Evolutionary conservation across 2,113 vertebrate genomes (phyloP).

Genomic region (Arenaria interpres): DNA sequence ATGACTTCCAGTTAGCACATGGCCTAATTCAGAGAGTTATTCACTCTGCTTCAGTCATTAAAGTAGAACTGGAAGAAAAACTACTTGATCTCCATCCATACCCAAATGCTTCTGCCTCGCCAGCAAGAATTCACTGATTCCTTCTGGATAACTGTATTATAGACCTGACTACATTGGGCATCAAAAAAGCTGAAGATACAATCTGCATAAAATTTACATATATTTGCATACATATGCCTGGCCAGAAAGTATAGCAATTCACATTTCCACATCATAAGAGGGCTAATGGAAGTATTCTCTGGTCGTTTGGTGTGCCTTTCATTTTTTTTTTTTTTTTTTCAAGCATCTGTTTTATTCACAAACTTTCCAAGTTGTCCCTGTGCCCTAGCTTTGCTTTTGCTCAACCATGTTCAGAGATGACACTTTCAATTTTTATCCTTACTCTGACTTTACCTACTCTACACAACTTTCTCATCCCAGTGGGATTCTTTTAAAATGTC

Average conservation of each 20-base stretch:
- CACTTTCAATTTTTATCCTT: neutral
- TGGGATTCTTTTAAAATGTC: neutral
- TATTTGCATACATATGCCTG: conserved; percentile 51
- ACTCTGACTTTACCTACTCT: neutral
- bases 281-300: conserved; percentile 4
- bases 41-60: conserved; percentile 20
- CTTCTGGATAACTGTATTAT: conserved; percentile 58
- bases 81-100: conserved; percentile 48
- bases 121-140: conserved; percentile 66
- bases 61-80: conserved; percentile 48
- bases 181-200: conserved; percentile 68
- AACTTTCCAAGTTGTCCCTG: neutral
- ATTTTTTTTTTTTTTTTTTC: neutral
- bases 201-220: conserved; percentile 70
- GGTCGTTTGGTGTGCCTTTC: neutral
- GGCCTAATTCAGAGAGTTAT: conserved; percentile 33
- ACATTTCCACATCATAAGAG: conserved; percentile 50
- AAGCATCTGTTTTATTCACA: neutral
- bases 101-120: conserved; percentile 22
- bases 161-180: conserved; percentile 52
- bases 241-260: conserved; percentile 48
- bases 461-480: neutral
- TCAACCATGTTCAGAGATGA: neutral
- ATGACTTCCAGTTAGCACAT: conserved; percentile 32
- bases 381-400: neutral